Conservation (phyloP, 2,113 vertebrate genomes). For the Leucopsar rothschildi region DNA sequence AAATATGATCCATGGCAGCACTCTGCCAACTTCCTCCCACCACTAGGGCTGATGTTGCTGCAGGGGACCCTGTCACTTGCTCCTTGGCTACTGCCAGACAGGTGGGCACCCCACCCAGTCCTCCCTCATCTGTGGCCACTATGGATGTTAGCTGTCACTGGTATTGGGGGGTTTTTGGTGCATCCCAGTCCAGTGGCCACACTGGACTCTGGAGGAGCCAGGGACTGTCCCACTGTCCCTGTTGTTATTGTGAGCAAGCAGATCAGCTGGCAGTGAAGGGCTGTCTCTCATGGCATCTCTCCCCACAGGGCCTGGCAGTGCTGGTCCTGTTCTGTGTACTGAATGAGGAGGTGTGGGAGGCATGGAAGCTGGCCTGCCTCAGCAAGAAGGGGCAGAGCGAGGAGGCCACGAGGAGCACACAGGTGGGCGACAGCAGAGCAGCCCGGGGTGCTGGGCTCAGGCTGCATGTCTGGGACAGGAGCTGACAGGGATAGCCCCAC, state of each 20-base stretch:
- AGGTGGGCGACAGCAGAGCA: slow-evolving; percentile 73
- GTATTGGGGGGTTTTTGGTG: not conserved
- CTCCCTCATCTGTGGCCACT: not conserved
- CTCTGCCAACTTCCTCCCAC: not conserved
- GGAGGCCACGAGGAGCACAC: slow-evolving; percentile 78
- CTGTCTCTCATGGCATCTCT: not conserved
- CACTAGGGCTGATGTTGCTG: not conserved
- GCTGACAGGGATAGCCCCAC: accelerated
- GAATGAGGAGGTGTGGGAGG: slow-evolving; percentile 89
- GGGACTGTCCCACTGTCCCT: accelerated
- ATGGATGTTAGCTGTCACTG: not conserved
- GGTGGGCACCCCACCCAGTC: not conserved
- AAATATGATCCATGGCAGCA: not conserved
- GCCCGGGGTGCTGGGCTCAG: not conserved
- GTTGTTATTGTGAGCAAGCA: not conserved
- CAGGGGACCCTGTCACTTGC: not conserved
- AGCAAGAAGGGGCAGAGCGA: slow-evolving; percentile 85
- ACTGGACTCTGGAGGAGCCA: not conserved
- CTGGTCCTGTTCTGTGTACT: slow-evolving; percentile 90
- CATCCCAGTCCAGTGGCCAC: not conserved
- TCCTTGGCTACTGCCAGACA: not conserved
- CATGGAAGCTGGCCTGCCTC: slow-evolving; percentile 88
- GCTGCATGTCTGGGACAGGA: not conserved
- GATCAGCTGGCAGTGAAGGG: not conserved
- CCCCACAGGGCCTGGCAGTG: slow-evolving; percentile 82